Base-by-base conservation (phyloP, 2,888 invertebrate species). In the Eupithecia dodoneata region DNA sequence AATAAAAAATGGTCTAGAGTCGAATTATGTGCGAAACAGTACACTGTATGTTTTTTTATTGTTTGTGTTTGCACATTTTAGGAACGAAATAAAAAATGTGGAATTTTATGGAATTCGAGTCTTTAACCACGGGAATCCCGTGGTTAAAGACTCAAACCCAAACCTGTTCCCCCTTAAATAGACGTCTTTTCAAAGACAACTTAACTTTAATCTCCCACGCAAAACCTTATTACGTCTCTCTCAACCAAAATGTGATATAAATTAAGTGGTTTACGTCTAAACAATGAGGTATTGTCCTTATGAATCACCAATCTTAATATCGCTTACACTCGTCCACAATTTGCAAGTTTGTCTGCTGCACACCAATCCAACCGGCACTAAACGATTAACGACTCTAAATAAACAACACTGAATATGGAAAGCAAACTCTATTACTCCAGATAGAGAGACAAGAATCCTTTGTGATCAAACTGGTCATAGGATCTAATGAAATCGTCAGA, bases 231-330 rank as follows among this genome's bases (percentile, higher is more conserved):
- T 73, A 81, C 80, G 72, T 30, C 66, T 52, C 69, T 79, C 77
- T 79, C 75, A 78, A 80, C 76, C 77, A 77, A 78, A 81, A 81
- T 80, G 81, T 67, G 80, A 85, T 80, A 84, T 83, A 81, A 79
- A 80, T 81, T 80, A 83, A 81, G 83, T 86, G 79, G 86, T 83
- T 85, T 84, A 86, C 83, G 84, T 83, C 82, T 83, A 89, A 87
- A 88, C 87, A 89, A 89, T 90, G 87, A 90, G 87, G 85, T 88
- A 87, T 85, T 87, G 85, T 87, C 86, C 87, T 85, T 87, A 88
- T 90, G 87, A 90, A 87, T 89, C 87, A 89, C 88, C 87, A 86
- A 89, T 89, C 89, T 90, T 89, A 89, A 90, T 90, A 88, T 86
- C 85, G 85, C 86, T 87, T 85, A 86, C 88, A 88, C 88, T 88